These are phyloP conservation scores for Aleiodes alternator DNA, from an alignment of 2,888 invertebrate species.

Conservation along the genomic window DNA sequence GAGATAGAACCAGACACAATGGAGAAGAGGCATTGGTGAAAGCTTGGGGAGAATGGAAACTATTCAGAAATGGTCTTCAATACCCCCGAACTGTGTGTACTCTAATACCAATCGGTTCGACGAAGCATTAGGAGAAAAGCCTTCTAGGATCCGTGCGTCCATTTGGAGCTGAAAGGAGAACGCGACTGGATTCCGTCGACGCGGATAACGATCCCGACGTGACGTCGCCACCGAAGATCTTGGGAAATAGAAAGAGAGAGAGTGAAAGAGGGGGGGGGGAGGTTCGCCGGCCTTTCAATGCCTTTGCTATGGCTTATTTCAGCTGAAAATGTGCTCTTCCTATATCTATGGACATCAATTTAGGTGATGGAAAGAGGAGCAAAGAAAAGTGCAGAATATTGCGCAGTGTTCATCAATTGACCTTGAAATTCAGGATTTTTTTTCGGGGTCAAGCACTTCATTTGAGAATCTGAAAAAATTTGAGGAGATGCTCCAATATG, in stretches of 20 bases:
- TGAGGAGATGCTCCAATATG: too few species aligned
- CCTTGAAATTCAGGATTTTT: neutral
- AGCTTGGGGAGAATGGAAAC: neutral
- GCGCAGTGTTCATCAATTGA: neutral
- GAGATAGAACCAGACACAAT: too few species aligned
- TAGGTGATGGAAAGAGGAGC: neutral
- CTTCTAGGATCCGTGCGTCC: conserved; percentile 20
- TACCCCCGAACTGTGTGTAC: neutral
- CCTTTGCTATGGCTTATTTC: neutral
- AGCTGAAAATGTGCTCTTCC: neutral
- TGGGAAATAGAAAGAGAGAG: too few species aligned
- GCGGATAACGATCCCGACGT: conserved; percentile 68
- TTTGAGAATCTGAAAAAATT: too few species aligned
- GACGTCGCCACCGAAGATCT: conserved; percentile 56
- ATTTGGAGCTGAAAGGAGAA: conserved; percentile 36
- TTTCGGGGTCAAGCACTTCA: too few species aligned
- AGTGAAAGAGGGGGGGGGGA: neutral
- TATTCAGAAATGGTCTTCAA: neutral
- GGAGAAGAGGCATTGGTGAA: neutral
- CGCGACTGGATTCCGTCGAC: conserved; percentile 62
- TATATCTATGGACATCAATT: neutral
- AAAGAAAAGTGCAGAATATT: neutral
- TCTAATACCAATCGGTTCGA: conserved; percentile 25
- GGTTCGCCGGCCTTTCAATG: conserved; percentile 3
- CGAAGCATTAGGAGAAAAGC: conserved; percentile 17